Percentiles rank a stretch among this genome's conserved stretches.
These are phyloP conservation scores for Crotalus helleri DNA, from an alignment of 2,113 vertebrate species.

Conservation along the genomic window DNA sequence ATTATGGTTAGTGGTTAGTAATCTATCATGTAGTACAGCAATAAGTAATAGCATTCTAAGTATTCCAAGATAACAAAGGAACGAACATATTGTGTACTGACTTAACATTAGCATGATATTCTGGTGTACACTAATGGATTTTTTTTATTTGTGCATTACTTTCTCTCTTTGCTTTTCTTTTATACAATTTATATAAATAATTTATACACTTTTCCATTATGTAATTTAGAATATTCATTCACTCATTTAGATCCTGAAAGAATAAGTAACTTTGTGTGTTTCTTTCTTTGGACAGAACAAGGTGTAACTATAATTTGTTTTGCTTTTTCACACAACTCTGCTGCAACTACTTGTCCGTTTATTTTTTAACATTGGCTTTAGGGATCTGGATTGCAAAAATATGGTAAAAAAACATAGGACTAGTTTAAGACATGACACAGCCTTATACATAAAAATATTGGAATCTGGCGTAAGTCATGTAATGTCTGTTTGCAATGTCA, in stretches of 20 bases:
- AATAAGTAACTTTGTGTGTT: not conserved
- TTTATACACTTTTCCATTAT: conserved; percentile 16
- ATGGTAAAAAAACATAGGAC: not conserved
- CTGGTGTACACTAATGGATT: not conserved
- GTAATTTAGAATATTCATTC: conserved; percentile 34
- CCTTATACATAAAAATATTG: not conserved
- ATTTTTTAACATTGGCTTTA: not conserved
- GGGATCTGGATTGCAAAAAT: not conserved
- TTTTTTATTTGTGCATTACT: conserved; percentile 29
- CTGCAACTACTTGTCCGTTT: not conserved
- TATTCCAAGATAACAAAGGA: conserved; percentile 15
- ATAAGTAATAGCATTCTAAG: not conserved
- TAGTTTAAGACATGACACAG: not conserved
- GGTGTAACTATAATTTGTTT: not conserved
- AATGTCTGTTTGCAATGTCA: not conserved
- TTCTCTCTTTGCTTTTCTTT: conserved; percentile 34
- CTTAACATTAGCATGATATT: conserved; percentile 11
- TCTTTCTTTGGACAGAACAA: not conserved
- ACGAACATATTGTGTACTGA: not conserved
- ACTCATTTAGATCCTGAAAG: not conserved
- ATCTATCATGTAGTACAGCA: not conserved
- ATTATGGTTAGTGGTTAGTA: not conserved
- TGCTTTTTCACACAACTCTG: not conserved
- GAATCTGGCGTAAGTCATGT: not conserved
- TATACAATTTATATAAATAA: not conserved